A percentile compares a stretch with the other conserved stretches of the same genome.
phyloP scores from a whole-genome alignment of 1,140 invertebrate genomes.

The Drosophila lacertosa region DNA sequence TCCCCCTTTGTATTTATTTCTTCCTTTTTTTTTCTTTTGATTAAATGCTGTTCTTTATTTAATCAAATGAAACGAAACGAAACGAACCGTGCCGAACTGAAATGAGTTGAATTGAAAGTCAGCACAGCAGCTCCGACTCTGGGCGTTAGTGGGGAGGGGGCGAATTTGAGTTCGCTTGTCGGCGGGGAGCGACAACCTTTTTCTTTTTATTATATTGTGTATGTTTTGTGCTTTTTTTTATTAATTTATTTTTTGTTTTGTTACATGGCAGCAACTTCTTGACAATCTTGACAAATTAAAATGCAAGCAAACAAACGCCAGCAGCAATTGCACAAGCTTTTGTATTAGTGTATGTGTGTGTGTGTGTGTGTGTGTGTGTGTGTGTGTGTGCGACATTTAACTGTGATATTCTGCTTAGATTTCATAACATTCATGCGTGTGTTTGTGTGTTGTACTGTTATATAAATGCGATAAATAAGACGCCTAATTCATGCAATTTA shows the following conservation, averaged over 20 bases:
- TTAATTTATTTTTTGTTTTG: constrained; percentile 23
- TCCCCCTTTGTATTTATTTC: too few relatives aligned
- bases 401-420: constrained; percentile 49
- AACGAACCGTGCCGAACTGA: constrained; percentile 48
- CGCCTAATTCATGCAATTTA: constrained; percentile 64
- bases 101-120: constrained; percentile 9
- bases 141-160: not conserved
- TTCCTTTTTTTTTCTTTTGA: too few relatives aligned
- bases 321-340: constrained; percentile 12
- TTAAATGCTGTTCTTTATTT: constrained; percentile 78
- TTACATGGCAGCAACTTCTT: constrained; percentile 20
- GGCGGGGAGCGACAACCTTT: constrained; percentile 44
- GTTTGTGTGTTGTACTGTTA: constrained; percentile 29
- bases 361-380: constrained; percentile 9
- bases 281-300: constrained; percentile 62
- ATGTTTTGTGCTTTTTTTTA: constrained; percentile 5
- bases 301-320: constrained; percentile 34
- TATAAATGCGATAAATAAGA: constrained; percentile 57
- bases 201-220: not conserved
- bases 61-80: constrained; percentile 66
- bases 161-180: constrained; percentile 1
- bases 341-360: not conserved
- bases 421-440: constrained; percentile 46
- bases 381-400: constrained; percentile 33
- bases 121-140: constrained; percentile 7